These are phyloP conservation scores for Virgularia gustaviana DNA, from an alignment of 92 coral and sea anemone species.

Conservation along the genomic window DNA sequence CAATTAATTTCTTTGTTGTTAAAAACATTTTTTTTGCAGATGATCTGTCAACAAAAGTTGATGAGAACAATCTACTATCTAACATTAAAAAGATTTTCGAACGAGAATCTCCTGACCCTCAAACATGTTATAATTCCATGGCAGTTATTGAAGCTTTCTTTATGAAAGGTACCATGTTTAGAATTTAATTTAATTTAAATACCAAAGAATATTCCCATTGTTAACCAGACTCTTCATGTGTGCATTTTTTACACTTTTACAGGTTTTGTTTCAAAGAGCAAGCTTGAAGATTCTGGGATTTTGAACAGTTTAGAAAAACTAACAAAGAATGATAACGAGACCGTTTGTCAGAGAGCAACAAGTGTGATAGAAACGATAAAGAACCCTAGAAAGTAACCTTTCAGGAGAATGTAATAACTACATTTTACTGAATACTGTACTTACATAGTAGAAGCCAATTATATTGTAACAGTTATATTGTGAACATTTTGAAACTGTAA, in stretches of 20 bases:
- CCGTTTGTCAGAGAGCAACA: constrained; percentile 81
- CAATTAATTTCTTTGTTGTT: not conserved
- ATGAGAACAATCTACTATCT: constrained; percentile 71
- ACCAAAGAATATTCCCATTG: too few species aligned
- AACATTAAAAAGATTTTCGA: constrained; percentile 58
- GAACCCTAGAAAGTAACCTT: not conserved
- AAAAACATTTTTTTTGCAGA: constrained; percentile 45
- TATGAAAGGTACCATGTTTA: constrained; percentile 61
- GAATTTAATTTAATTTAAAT: too few species aligned
- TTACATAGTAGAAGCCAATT: too few species aligned
- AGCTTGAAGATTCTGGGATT: constrained; percentile 28
- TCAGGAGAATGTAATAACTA: not conserved
- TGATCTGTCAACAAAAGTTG: constrained; percentile 68
- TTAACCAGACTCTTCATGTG: too few species aligned
- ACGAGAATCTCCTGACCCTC: constrained; percentile 60
- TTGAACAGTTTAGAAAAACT: constrained; percentile 56
- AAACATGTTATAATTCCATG: constrained; percentile 86
- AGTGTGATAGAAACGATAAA: constrained; percentile 79
- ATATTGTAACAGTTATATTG: not conserved
- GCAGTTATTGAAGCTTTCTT: constrained; percentile 83
- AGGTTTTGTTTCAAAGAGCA: constrained; percentile 23
- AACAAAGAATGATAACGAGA: constrained; percentile 66
- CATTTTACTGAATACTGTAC: not conserved
- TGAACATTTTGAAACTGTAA: not conserved
- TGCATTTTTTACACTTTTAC: not conserved